These are phyloP conservation scores for Equus quagga DNA, from an alignment of 2,113 vertebrate species.

Conservation along the genomic window DNA sequence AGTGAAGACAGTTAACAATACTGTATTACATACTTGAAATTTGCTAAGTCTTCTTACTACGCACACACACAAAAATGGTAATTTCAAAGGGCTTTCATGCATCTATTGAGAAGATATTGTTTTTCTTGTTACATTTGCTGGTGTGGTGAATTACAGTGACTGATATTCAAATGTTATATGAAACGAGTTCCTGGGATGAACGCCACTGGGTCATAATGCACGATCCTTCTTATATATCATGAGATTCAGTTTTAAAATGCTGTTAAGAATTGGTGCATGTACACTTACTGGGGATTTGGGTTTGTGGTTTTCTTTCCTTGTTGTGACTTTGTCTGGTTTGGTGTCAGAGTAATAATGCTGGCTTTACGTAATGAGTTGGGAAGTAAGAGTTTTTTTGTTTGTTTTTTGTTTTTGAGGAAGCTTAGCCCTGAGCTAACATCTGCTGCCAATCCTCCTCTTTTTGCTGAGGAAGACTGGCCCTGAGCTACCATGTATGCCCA, in stretches of 20 bases:
- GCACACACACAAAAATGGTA: background rate
- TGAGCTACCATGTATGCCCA: too few relatives aligned
- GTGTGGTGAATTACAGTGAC: background rate
- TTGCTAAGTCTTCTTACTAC: background rate
- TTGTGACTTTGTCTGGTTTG: background rate
- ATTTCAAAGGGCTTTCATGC: background rate
- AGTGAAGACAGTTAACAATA: background rate
- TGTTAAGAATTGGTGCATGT: background rate
- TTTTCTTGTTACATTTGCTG: background rate
- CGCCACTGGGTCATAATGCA: background rate
- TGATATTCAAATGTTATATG: background rate
- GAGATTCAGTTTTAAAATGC: background rate
- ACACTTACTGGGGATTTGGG: background rate
- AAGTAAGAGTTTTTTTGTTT: background rate
- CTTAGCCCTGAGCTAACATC: too few relatives aligned
- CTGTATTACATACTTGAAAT: background rate
- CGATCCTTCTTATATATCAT: background rate
- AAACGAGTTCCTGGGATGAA: background rate
- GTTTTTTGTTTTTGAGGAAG: too few relatives aligned
- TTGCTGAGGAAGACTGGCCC: too few relatives aligned
- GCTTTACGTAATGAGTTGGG: background rate
- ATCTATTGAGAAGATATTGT: background rate
- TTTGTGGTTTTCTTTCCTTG: conserved; percentile 23
- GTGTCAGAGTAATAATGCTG: background rate
- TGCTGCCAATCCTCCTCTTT: too few relatives aligned